Evolutionary conservation across 2,797 vertebrate species (phyloP).

Genomic region (Hydrolagus colliei): DNA sequence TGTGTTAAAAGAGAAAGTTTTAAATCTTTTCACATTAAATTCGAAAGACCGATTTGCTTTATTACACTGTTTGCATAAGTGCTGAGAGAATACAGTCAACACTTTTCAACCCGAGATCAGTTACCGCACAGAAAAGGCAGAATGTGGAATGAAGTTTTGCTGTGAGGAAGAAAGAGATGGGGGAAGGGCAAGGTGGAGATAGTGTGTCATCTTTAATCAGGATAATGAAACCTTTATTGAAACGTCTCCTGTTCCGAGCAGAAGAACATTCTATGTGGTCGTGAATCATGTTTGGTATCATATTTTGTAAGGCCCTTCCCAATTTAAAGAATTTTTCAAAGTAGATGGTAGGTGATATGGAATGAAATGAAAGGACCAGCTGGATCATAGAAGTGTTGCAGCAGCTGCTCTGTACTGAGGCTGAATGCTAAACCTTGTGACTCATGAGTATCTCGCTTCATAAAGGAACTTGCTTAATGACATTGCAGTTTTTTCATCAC

Average conservation of each 20-base stretch:
- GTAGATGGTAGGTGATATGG: not conserved
- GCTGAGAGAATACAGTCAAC: not conserved
- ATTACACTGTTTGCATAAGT: not conserved
- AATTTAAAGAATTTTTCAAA: not conserved
- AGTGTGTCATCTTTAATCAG: not conserved
- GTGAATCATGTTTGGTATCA: not conserved
- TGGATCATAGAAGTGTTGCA: not conserved
- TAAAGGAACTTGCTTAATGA: not conserved
- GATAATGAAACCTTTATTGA: not conserved
- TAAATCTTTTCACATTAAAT: not conserved
- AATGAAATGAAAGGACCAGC: not conserved
- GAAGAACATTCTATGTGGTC: not conserved
- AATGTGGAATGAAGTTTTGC: not conserved
- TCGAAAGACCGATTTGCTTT: not conserved
- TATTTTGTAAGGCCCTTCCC: not conserved
- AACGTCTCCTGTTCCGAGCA: not conserved
- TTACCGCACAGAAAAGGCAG: not conserved
- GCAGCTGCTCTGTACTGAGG: not conserved
- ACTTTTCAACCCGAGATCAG: not conserved
- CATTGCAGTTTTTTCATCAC: not conserved
- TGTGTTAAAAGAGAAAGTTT: not conserved
- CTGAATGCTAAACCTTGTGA: conserved; percentile 4
- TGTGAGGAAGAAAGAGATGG: not conserved
- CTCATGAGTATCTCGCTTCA: not conserved
- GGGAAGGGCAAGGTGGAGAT: not conserved